Base-by-base conservation (phyloP, 2,888 invertebrate genomes). In the Machimus rusticus region DNA sequence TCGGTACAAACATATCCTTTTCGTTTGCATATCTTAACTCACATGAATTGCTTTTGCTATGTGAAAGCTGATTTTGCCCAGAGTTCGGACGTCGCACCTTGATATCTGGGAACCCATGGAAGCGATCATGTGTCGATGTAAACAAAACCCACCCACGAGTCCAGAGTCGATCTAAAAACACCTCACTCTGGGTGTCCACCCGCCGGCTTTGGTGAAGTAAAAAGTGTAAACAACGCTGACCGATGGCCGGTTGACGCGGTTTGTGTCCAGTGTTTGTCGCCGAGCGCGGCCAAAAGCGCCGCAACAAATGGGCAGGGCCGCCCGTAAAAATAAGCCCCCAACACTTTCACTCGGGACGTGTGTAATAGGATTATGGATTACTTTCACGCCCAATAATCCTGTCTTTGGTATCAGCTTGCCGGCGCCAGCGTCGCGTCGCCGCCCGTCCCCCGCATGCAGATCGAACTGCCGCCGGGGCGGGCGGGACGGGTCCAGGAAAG, bases 341-440 rank as follows among this genome's bases (percentile, higher is more conserved):
- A 82, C 82, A 82, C 55, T 82, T 82, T 82, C 82, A 82, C 55
- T 55, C 82, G 9, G 82, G 31, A 23, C 43, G 57, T 82, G 19
- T 37, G 37, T 82, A 82, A 82, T 82, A 55, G 82, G 82, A 82
- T 82, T 82, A 82, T 57, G 82, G 82, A 82, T 82, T 82, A 82
- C 82, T 82, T 82, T 82, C 82, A 82, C 55, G 31, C 55, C 55
- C 55, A 55, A 51, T 57, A 55, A 28, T 82, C 51, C 31, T 82
- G 16, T n/a, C 51, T 51, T 55, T 31, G 55, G 28, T 34, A 57
- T 82, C 82, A n/a, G 16, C n/a, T 82, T 14, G 43, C 16, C 12
- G 55, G 82, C 82, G 79, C 79, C 79, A 79, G 19, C 39, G 37
- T 74, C 16, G 74, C 5, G n/a, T n/a, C n/a, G n/a, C n/a, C n/a